Base-by-base conservation (phyloP, 2,797 vertebrate genomes). In the Crypturellus tataupa region DNA sequence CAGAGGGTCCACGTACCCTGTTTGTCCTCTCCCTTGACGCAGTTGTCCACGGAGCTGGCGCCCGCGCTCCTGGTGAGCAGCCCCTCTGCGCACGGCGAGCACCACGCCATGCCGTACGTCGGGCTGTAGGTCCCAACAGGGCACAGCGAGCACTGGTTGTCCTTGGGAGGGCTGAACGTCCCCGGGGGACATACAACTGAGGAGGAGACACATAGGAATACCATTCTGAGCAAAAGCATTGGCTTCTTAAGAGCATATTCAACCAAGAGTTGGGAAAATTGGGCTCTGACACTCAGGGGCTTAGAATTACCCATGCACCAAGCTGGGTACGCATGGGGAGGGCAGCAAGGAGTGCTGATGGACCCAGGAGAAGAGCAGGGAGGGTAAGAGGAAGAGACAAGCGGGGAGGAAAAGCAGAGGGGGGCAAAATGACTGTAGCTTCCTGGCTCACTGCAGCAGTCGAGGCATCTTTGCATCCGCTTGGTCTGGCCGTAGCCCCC, bases 381-480 rank as follows among this genome's bases (percentile, higher is more conserved):
- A 18, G 5, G 68, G 68, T 16, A 24, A 68, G 21, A 21, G 24
- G 19, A 53, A 33, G 44, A 75, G 31, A 64, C 18, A 53, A 79
- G 8, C 5, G 2, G 24, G 19, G 19, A 27, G 53, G 15, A 13
- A 37, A 44, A 59, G 56, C 16, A 13, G 31, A 59, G 6, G 25
- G 39, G 16, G 56, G 29, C 10, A 29, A 62, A 67, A 81, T 49
- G 39, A 33, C 16, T 72, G 37, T 16, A 55, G 42, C 21, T 8
- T 63, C 56, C 33, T 72, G 31, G 49, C 93, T 94, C 31, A 85
- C 89, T 73, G 67, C 93, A 91, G 37, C 89, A 91, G 67, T 81
- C 12, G 18, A 68, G 89, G 35, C 80, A 94, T 47, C 39, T 69
- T 23, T 23, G 80, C 67, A 91, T 31, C 71, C 82, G 77, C 49